A percentile compares a stretch with the other conserved stretches of the same genome.
Evolutionary conservation across 2,888 invertebrate genomes (phyloP).

Genomic region (Heliconius aoede): DNA sequence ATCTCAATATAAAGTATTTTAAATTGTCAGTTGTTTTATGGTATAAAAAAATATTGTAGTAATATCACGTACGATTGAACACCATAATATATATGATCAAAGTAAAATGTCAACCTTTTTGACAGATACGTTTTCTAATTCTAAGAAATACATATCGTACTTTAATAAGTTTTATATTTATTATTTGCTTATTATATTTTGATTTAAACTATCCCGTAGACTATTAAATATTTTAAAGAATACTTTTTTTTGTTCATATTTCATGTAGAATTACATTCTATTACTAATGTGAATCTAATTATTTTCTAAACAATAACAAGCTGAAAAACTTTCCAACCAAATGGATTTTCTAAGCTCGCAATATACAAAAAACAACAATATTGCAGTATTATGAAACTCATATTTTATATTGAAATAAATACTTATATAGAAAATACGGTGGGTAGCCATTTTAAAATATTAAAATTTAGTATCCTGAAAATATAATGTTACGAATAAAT

Average conservation of each 20-base stretch:
- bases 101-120: background rate
- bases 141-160: background rate
- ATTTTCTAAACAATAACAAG: background rate
- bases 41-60: too few relatives aligned
- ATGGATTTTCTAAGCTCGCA: background rate
- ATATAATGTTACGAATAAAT: background rate
- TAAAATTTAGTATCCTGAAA: background rate
- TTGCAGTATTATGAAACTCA: background rate
- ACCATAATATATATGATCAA: background rate
- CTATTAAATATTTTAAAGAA: background rate
- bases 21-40: too few relatives aligned
- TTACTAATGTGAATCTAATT: background rate
- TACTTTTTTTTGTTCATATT: background rate
- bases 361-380: background rate
- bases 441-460: constrained; percentile 8
- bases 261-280: background rate
- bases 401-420: background rate
- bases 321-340: background rate
- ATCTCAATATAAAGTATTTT: background rate
- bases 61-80: too few relatives aligned
- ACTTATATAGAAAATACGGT: background rate
- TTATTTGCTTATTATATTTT: background rate
- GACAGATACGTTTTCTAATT: background rate
- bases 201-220: background rate
- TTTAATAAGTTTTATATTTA: background rate